Conservation (phyloP, 2,113 vertebrate genomes). For the Ancistrus triradiatus region DNA sequence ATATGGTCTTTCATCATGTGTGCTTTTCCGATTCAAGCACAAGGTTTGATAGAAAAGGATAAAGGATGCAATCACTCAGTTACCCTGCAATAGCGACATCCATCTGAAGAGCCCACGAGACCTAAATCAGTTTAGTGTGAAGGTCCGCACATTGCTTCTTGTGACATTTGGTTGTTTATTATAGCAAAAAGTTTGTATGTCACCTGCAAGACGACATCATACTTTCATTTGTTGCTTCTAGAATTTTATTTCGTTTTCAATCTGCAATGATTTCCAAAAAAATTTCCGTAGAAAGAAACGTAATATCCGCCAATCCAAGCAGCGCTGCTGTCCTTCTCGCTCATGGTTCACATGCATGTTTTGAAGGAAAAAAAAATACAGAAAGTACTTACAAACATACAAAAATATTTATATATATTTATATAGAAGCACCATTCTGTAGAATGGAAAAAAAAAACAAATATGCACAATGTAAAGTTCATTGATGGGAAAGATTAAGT, state of each 20-base stretch:
- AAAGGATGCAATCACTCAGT: conserved; percentile 2
- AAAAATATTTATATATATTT: conserved; percentile 77
- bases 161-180: conserved; percentile 47
- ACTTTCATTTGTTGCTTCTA: neutral
- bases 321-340: conserved; percentile 58
- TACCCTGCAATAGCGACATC: neutral
- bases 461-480: conserved; percentile 60
- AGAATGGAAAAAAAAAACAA: conserved; percentile 67
- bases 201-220: conserved; percentile 59
- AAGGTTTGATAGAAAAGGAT: conserved; percentile 8
- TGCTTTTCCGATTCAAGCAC: conserved; percentile 50
- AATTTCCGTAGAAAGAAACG: conserved; percentile 52
- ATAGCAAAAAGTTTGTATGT: conserved; percentile 64
- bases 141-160: conserved; percentile 60
- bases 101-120: neutral
- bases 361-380: conserved; percentile 84
- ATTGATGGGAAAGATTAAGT: neutral
- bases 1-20: conserved; percentile 62
- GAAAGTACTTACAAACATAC: conserved; percentile 94
- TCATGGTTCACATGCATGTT: conserved; percentile 73
- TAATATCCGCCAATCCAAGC: conserved; percentile 47
- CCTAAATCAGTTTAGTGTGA: neutral
- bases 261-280: conserved; percentile 7
- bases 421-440: conserved; percentile 87
- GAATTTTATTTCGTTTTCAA: conserved; percentile 30